A percentile compares a stretch with the other conserved stretches of the same genome.
Evolutionary conservation across 2,888 invertebrate genomes (phyloP).

Genomic region (Diloba caeruleocephala): DNA sequence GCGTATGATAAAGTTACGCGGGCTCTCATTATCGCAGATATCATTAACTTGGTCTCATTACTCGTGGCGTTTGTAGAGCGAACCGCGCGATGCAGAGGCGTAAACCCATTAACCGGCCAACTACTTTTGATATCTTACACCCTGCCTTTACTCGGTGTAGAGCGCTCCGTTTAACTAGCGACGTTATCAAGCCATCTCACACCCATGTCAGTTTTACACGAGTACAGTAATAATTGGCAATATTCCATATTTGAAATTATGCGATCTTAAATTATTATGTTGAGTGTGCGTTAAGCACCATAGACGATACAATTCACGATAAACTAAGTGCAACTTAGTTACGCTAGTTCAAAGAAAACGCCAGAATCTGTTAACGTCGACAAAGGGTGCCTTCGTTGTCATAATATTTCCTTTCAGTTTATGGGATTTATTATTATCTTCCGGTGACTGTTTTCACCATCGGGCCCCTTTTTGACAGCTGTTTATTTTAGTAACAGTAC

Average conservation of each 20-base stretch:
- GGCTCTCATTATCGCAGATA: conserved; percentile 78
- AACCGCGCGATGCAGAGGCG: conserved; percentile 52
- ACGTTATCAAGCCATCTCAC: conserved; percentile 42
- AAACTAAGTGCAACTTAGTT: conserved; percentile 29
- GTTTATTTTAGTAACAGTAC: conserved; percentile 69
- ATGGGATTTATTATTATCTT: conserved; percentile 64
- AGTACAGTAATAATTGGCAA: conserved; percentile 48
- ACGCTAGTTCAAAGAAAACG: conserved; percentile 13
- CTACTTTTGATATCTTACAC: conserved; percentile 55
- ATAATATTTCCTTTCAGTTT: conserved; percentile 64
- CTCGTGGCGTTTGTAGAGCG: conserved; percentile 66
- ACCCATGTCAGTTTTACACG: conserved; percentile 39
- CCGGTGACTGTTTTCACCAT: conserved; percentile 63
- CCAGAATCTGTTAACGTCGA: conserved; percentile 30
- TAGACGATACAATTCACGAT: conserved; percentile 26
- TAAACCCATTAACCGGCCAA: conserved; percentile 52
- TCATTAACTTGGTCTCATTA: conserved; percentile 73
- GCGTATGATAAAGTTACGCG: conserved; percentile 81
- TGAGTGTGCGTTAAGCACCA: conserved; percentile 28
- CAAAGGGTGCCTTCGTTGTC: conserved; percentile 39
- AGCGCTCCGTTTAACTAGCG: conserved; percentile 39
- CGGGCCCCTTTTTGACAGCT: conserved; percentile 61
- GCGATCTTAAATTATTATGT: conserved; percentile 43
- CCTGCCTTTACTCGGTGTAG: conserved; percentile 35
- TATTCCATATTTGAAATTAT: conserved; percentile 38